Conservation (phyloP, 2,113 vertebrate genomes). For the Gallinago media region DNA sequence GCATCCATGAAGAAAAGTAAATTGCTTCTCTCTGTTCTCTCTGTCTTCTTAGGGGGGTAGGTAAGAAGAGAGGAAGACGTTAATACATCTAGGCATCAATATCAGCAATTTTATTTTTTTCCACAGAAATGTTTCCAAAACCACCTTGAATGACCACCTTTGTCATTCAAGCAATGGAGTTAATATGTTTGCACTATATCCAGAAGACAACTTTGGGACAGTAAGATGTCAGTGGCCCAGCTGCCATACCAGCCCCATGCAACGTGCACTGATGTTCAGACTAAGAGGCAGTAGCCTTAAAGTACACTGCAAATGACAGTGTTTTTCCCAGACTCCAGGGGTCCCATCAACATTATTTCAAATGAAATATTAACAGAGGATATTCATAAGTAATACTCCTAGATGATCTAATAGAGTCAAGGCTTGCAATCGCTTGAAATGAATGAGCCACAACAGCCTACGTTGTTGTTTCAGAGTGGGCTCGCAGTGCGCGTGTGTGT, state of each 20-base stretch:
- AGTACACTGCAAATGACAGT: background rate
- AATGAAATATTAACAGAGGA: slow-evolving; percentile 26
- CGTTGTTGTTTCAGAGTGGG: accelerated
- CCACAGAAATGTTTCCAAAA: background rate
- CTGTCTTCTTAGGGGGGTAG: background rate
- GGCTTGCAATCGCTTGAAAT: background rate
- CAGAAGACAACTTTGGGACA: background rate
- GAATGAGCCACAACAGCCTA: background rate
- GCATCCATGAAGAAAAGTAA: background rate
- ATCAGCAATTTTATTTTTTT: background rate
- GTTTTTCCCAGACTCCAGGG: background rate
- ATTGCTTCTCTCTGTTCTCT: background rate
- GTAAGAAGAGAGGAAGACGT: background rate
- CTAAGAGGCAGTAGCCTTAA: background rate
- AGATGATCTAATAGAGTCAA: slow-evolving; percentile 8
- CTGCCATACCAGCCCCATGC: background rate
- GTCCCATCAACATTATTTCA: slow-evolving; percentile 34
- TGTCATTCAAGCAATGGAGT: background rate
- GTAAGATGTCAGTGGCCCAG: background rate
- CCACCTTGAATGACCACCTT: too few species aligned
- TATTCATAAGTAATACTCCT: slow-evolving; percentile 39
- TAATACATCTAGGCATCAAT: background rate
- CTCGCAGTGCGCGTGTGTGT: background rate
- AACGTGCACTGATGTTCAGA: background rate
- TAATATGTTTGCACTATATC: background rate